Evolutionary conservation across 2,113 vertebrate species (phyloP).

Genomic region (Smithornis capensis): DNA sequence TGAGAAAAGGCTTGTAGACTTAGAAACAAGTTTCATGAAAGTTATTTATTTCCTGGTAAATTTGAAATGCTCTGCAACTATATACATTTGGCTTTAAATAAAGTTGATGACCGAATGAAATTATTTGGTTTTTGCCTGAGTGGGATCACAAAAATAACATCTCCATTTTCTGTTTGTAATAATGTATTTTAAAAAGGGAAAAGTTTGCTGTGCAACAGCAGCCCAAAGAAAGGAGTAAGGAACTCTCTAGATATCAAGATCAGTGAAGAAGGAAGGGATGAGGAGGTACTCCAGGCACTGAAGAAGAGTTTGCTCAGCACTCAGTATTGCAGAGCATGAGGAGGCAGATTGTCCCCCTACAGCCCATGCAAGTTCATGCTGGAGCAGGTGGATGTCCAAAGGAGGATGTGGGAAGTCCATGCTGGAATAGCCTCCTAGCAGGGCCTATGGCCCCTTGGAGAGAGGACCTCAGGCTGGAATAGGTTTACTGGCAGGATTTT

Average conservation of each 20-base stretch:
- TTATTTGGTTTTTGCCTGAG: neutral
- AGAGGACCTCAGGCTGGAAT: rapidly evolving
- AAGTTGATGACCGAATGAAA: neutral
- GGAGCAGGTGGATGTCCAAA: neutral
- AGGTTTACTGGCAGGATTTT: neutral
- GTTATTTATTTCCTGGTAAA: neutral
- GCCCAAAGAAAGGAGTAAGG: neutral
- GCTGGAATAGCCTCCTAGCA: neutral
- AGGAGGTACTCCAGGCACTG: rapidly evolving
- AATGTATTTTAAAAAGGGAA: neutral
- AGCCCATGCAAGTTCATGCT: too few species aligned
- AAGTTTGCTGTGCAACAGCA: neutral
- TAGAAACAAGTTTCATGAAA: neutral
- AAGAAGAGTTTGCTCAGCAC: neutral
- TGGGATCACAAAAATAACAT: neutral
- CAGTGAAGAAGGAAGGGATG: neutral
- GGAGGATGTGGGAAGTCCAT: neutral
- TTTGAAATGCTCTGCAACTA: neutral
- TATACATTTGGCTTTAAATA: neutral
- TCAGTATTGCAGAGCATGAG: rapidly evolving
- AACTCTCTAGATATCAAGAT: neutral
- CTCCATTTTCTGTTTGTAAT: neutral
- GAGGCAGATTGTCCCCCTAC: neutral
- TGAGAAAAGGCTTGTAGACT: neutral
- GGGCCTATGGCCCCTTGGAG: neutral